These are phyloP conservation scores for Calephelis virginiensis DNA, from an alignment of 1,140 invertebrate genomes.

Conservation along the genomic window DNA sequence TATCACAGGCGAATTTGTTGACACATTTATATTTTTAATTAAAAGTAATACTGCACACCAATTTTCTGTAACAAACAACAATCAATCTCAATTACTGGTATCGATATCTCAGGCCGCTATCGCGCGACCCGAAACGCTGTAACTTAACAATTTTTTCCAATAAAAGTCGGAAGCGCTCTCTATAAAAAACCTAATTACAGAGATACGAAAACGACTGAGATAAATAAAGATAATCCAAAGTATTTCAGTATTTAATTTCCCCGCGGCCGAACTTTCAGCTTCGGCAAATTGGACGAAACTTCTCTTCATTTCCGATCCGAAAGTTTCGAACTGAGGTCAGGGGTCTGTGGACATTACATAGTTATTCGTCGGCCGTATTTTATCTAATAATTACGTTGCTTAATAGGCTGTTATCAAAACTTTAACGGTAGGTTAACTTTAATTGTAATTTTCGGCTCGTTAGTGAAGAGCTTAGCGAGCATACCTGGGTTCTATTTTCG, in stretches of 20 bases:
- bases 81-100: conserved; percentile 1
- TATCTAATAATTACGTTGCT: conserved; percentile 8
- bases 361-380: conserved; percentile 11
- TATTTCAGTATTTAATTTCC: conserved; percentile 39
- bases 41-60: too few relatives aligned
- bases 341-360: conserved; percentile 18
- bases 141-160: conserved; percentile 31
- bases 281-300: conserved; percentile 40
- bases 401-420: conserved; percentile 9
- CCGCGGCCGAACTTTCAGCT: conserved; percentile 32
- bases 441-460: too few relatives aligned
- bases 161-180: conserved; percentile 26
- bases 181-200: conserved; percentile 44
- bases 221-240: conserved; percentile 44
- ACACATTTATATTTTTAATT: too few relatives aligned
- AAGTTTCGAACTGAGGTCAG: conserved; percentile 23
- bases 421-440: background rate
- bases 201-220: conserved; percentile 31
- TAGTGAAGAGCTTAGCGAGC: too few relatives aligned
- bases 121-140: background rate
- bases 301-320: conserved; percentile 33
- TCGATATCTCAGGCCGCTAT: background rate
- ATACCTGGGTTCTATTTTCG: too few relatives aligned
- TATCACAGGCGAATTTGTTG: too few relatives aligned
- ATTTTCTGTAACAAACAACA: background rate